phyloP scores from a whole-genome alignment of 1,140 invertebrate species.

The Octopus sinensis region DNA sequence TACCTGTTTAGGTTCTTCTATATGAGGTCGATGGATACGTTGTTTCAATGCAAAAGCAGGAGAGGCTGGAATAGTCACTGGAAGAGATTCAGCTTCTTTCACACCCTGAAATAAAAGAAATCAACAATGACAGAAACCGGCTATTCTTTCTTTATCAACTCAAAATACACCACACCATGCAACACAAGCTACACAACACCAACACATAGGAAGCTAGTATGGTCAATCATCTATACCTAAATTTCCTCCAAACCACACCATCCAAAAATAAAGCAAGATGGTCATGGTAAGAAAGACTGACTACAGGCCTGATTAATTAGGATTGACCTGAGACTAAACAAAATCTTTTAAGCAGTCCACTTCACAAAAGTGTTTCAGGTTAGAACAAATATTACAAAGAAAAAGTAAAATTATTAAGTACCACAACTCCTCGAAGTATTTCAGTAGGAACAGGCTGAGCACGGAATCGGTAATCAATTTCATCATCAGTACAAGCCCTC shows the following conservation, averaged over 20 bases:
- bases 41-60: slow-evolving; percentile 52
- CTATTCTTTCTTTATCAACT: background rate
- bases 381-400: background rate
- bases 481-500: slow-evolving; percentile 22
- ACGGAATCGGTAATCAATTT: slow-evolving; percentile 49
- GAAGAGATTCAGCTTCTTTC: slow-evolving; percentile 38
- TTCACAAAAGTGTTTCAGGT: no score
- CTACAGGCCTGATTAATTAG: background rate
- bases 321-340: background rate
- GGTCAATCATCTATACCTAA: background rate
- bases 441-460: slow-evolving; percentile 49
- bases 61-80: slow-evolving; percentile 47
- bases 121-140: background rate
- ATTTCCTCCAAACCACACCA: background rate
- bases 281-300: background rate
- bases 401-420: slow-evolving; percentile 26
- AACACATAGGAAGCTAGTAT: no score
- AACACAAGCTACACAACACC: background rate
- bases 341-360: no score
- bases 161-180: background rate
- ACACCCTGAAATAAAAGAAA: slow-evolving; percentile 41
- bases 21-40: slow-evolving; percentile 38
- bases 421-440: slow-evolving; percentile 49
- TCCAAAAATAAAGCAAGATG: background rate
- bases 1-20: slow-evolving; percentile 33